phyloP scores from a whole-genome alignment of 2,797 vertebrate species.

The Phylloscopus collybita region DNA sequence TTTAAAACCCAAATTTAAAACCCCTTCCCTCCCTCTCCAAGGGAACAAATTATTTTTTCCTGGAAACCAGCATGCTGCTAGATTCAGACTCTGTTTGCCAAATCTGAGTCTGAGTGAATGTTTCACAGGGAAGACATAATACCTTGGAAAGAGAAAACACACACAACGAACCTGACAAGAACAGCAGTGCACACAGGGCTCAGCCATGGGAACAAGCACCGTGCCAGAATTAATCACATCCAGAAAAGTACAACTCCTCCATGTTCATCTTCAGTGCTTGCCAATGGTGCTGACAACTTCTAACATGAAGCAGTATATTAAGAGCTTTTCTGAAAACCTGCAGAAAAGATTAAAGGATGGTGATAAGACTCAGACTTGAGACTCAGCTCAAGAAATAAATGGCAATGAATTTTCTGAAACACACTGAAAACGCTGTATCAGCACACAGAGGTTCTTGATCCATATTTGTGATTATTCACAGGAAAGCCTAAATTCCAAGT shows the following conservation, averaged over 20 bases:
- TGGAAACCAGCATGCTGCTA: conserved; percentile 15
- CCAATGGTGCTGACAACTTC: conserved; percentile 9
- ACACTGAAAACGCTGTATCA: neutral
- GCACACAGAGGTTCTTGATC: neutral
- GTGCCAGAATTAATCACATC: conserved; percentile 28
- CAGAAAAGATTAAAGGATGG: neutral
- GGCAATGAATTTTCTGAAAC: neutral
- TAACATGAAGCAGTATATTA: neutral
- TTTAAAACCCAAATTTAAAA: conserved; percentile 33
- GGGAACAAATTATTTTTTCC: conserved; percentile 32
- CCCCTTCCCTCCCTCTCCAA: neutral
- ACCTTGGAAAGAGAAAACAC: conserved; percentile 28
- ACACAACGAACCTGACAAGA: conserved; percentile 39
- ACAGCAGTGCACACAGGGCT: conserved; percentile 31
- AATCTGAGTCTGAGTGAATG: conserved; percentile 8
- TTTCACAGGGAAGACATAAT: conserved; percentile 28
- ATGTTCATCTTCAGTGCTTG: neutral
- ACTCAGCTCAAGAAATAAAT: neutral
- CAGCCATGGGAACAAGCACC: conserved; percentile 8
- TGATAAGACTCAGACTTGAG: neutral
- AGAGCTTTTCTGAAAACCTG: neutral
- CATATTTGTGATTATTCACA: neutral
- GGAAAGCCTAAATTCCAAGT: neutral
- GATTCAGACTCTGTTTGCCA: conserved; percentile 13
- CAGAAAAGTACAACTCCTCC: conserved; percentile 27